Percentiles rank a stretch among this genome's conserved stretches.
phyloP scores from a whole-genome alignment of 2,888 invertebrate genomes.

The Chydorus sphaericus region DNA sequence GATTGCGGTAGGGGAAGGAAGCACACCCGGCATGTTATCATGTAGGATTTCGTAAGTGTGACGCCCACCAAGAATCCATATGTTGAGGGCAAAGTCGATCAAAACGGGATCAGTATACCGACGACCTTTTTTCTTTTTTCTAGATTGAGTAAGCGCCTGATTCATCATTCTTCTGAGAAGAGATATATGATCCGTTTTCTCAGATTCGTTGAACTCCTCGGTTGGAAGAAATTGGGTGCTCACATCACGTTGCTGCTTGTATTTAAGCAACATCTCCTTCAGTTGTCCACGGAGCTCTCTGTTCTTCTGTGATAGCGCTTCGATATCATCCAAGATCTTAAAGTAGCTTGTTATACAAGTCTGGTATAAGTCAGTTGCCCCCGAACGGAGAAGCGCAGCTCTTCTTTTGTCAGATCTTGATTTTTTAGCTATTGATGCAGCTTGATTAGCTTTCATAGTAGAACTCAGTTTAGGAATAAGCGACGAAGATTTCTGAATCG shows the following conservation, averaged over 20 bases:
- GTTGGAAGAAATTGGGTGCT: not conserved
- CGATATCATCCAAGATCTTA: not conserved
- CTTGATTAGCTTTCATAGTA: not conserved
- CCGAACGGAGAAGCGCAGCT: not conserved
- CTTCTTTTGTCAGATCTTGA: not conserved
- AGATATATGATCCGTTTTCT: not conserved
- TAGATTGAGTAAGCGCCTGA: not conserved
- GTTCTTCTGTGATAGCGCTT: not conserved
- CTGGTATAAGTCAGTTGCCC: not conserved
- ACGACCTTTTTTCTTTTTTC: not conserved
- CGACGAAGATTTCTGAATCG: not conserved
- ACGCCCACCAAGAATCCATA: constrained; percentile 6
- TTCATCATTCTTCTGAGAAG: not conserved
- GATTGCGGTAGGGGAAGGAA: not conserved
- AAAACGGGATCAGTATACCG: not conserved
- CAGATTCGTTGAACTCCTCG: not conserved
- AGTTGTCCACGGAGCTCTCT: not conserved
- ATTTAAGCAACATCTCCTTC: not conserved
- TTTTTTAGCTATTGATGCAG: not conserved
- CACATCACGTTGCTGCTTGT: not conserved
- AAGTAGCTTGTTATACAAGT: not conserved
- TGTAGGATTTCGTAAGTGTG: constrained; percentile 1
- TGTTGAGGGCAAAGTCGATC: not conserved
- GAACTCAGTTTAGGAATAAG: not conserved
- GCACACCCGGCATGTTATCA: not conserved